These are phyloP conservation scores for Cyclura pinguis DNA, from an alignment of 2,797 vertebrate genomes.

Conservation along the genomic window DNA sequence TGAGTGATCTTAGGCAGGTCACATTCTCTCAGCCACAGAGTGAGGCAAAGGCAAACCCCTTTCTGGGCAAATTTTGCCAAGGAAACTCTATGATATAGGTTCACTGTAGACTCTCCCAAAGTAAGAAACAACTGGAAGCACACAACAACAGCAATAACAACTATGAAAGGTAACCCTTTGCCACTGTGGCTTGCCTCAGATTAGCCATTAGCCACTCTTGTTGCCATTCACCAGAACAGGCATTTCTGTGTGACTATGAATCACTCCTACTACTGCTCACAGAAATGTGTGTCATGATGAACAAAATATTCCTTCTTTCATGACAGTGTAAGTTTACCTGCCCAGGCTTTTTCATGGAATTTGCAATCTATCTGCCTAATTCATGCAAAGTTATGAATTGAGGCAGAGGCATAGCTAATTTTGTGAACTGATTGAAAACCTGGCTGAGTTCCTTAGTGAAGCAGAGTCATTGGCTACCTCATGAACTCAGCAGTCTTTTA, in stretches of 20 bases:
- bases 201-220: neutral
- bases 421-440: neutral
- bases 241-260: neutral
- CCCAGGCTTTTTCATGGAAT: neutral
- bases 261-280: neutral
- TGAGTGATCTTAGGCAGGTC: no score
- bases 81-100: no score
- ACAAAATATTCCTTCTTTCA: neutral
- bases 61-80: no score
- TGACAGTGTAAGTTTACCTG: neutral
- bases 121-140: no score
- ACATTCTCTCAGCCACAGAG: no score
- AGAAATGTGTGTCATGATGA: neutral
- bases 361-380: neutral
- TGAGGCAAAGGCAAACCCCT: no score
- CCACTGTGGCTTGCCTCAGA: neutral
- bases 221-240: neutral
- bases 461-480: neutral
- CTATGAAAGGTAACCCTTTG: neutral
- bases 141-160: no score
- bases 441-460: neutral
- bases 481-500: constrained; percentile 3
- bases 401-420: neutral
- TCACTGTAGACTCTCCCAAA: no score
- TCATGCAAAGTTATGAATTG: neutral